Conservation (phyloP, 2,113 vertebrate species). For the Willisornis vidua region DNA sequence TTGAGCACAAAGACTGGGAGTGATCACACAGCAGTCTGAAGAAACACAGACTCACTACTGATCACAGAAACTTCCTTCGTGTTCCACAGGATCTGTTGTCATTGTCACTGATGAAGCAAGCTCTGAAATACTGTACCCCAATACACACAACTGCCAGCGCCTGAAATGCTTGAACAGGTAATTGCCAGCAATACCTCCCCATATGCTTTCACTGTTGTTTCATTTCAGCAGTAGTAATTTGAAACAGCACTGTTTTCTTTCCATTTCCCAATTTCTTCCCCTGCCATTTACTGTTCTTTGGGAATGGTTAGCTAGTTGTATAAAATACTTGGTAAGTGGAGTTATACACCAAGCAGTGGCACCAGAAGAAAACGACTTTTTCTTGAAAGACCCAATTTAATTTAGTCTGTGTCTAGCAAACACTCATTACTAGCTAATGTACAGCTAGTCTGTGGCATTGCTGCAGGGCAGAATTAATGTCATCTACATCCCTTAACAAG, state of each 20-base stretch:
- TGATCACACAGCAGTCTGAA: conserved; percentile 1
- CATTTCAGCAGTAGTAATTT: background rate
- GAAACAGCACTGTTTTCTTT: background rate
- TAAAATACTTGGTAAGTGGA: background rate
- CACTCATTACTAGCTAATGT: background rate
- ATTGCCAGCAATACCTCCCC: background rate
- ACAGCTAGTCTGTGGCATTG: background rate
- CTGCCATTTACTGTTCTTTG: background rate
- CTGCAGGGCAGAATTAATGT: conserved; percentile 28
- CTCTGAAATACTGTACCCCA: conserved; percentile 93
- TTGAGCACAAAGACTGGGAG: background rate
- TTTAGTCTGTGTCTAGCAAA: conserved; percentile 10
- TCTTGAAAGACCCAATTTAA: conserved; percentile 15
- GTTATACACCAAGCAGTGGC: background rate
- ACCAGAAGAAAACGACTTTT: background rate
- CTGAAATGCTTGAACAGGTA: conserved; percentile 82
- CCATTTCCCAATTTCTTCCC: background rate
- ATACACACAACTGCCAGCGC: conserved; percentile 82
- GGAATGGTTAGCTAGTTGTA: background rate
- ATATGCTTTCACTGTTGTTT: background rate
- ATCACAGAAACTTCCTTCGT: background rate
- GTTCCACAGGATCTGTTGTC: conserved; percentile 74
- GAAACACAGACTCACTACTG: background rate
- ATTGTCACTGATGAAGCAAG: conserved; percentile 84
- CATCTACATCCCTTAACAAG: conserved; percentile 17